phyloP scores from a whole-genome alignment of 2,113 vertebrate genomes.

The Electrona antarctica region DNA sequence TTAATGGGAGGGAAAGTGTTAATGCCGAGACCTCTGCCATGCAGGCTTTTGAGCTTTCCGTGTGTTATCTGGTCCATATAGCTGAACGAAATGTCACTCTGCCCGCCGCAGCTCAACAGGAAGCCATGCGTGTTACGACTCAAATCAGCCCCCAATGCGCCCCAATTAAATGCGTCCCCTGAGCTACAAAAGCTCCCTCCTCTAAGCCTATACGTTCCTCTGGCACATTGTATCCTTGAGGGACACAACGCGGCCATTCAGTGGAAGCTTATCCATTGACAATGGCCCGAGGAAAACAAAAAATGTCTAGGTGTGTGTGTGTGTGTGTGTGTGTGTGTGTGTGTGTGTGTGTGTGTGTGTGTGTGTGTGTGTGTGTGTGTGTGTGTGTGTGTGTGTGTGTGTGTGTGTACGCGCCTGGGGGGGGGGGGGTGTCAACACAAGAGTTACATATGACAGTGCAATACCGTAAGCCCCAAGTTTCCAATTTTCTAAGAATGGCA shows the following conservation, averaged over 20 bases:
- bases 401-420: not conserved
- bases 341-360: not conserved
- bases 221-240: conserved; percentile 45
- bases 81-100: conserved; percentile 58
- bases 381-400: not conserved
- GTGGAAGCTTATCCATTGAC: conserved; percentile 39
- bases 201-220: conserved; percentile 48
- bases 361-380: not conserved
- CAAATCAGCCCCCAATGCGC: conserved; percentile 35
- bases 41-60: conserved; percentile 50
- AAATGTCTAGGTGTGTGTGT: conserved; percentile 14
- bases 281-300: conserved; percentile 48
- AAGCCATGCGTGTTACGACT: conserved; percentile 17
- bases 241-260: conserved; percentile 52
- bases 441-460: conserved; percentile 49
- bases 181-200: conserved; percentile 43
- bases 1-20: no score
- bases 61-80: conserved; percentile 53
- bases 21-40: conserved; percentile 15
- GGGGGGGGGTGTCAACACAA: conserved; percentile 27
- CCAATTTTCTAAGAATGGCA: conserved; percentile 42
- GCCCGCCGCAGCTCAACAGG: conserved; percentile 25
- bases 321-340: conserved; percentile 18
- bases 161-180: conserved; percentile 63
- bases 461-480: conserved; percentile 26